Evolutionary conservation across 2,113 vertebrate genomes (phyloP).

Genomic region (Cisticola juncidis): DNA sequence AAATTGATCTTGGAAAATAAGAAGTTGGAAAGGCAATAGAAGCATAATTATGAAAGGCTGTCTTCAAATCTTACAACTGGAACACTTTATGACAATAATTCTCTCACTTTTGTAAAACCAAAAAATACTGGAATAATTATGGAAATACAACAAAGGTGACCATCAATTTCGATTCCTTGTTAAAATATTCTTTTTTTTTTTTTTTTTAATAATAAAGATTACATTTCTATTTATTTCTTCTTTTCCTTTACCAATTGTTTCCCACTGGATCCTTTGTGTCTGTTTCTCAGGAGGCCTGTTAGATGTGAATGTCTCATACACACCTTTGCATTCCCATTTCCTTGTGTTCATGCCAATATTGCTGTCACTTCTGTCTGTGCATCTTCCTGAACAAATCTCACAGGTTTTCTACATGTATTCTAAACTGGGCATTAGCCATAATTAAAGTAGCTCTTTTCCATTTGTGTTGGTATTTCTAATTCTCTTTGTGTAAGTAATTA

Average conservation of each 20-base stretch:
- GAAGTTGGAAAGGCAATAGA: slow-evolving; percentile 18
- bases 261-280: not conserved
- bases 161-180: not conserved
- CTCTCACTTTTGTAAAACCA: not conserved
- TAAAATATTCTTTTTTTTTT: no score
- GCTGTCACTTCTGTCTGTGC: not conserved
- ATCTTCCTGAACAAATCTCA: not conserved
- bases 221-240: not conserved
- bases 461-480: not conserved
- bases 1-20: slow-evolving; percentile 54
- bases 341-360: not conserved
- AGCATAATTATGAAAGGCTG: slow-evolving; percentile 40
- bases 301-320: not conserved
- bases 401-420: not conserved
- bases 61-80: not conserved
- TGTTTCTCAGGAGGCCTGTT: not conserved
- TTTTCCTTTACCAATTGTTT: not conserved
- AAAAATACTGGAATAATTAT: not conserved
- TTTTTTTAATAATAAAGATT: not conserved
- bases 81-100: not conserved
- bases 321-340: not conserved
- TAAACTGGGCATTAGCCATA: not conserved
- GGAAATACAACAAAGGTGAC: not conserved
- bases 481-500: not conserved
- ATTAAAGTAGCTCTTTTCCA: not conserved